A percentile compares a stretch with the other conserved stretches of the same genome.
These are phyloP conservation scores for Drosophila bunnanda DNA, from an alignment of 2,888 invertebrate species.

Conservation along the genomic window DNA sequence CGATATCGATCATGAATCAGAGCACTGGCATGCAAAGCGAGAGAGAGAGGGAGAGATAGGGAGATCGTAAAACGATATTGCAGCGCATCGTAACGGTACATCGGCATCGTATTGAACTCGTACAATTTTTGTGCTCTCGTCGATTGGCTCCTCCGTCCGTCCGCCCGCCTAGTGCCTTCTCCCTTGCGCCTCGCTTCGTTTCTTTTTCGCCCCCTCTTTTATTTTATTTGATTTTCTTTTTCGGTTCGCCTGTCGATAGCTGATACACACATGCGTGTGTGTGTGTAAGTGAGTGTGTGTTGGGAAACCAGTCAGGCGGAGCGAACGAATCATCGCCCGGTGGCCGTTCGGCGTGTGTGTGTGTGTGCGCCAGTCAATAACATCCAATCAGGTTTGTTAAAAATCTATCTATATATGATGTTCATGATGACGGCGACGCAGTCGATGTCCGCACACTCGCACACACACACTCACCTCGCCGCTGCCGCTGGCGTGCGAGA, in stretches of 20 bases:
- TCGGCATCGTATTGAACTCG: constrained; percentile 5
- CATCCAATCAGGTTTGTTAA: constrained; percentile 85
- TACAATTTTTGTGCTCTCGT: background rate
- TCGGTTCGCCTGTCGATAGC: constrained; percentile 43
- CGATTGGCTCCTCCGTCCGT: constrained; percentile 43
- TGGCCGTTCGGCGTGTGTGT: constrained; percentile 58
- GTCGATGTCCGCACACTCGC: constrained; percentile 76
- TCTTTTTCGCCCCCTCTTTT: constrained; percentile 12
- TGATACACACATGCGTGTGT: constrained; percentile 17
- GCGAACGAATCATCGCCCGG: constrained; percentile 35
- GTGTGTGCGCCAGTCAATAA: constrained; percentile 83
- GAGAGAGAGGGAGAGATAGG: background rate
- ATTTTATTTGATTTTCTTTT: constrained; percentile 23
- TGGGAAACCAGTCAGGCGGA: constrained; percentile 36
- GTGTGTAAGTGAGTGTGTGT: constrained; percentile 8
- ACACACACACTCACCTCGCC: constrained; percentile 46
- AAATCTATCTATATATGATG: constrained; percentile 84
- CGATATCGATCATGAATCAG: constrained; percentile 36
- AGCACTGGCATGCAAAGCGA: constrained; percentile 1
- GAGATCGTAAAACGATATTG: constrained; percentile 7
- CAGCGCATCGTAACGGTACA: constrained; percentile 5
- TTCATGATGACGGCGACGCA: constrained; percentile 82
- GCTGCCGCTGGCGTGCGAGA: constrained; percentile 20
- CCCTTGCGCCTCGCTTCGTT: constrained; percentile 1
- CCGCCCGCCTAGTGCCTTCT: constrained; percentile 8